Percentiles rank a stretch among this genome's conserved stretches.
Evolutionary conservation across 1,140 invertebrate species (phyloP).

Genomic region (Mesaphorura yosii): DNA sequence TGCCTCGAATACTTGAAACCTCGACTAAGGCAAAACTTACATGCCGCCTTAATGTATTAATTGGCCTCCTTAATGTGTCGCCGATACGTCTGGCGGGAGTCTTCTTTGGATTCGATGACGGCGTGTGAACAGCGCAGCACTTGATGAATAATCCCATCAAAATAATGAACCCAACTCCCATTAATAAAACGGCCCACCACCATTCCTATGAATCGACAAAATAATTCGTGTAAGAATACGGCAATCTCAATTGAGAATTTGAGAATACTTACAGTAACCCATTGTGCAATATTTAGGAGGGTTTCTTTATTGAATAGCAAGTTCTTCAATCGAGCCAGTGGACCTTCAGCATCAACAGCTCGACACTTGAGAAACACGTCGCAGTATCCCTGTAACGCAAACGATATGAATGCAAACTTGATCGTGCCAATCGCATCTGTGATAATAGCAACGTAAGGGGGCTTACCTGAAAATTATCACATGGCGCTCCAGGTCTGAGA

Average conservation of each 20-base stretch:
- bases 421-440: too few species aligned
- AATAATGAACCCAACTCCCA: slow-evolving; percentile 79
- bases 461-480: slow-evolving; percentile 88
- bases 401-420: neutral
- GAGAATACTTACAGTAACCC: slow-evolving; percentile 52
- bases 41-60: slow-evolving; percentile 77
- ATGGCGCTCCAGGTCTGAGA: slow-evolving; percentile 84
- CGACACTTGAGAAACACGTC: slow-evolving; percentile 96
- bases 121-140: slow-evolving; percentile 97
- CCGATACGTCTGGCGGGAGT: slow-evolving; percentile 70
- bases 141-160: slow-evolving; percentile 99
- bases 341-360: slow-evolving; percentile 94
- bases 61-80: slow-evolving; percentile 74
- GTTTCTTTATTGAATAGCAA: slow-evolving; percentile 86
- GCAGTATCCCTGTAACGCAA: slow-evolving; percentile 69
- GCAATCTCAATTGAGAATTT: neutral
- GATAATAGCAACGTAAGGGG: neutral
- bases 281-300: slow-evolving; percentile 68
- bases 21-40: slow-evolving; percentile 36
- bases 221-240: neutral
- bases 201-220: slow-evolving; percentile 51
- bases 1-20: neutral
- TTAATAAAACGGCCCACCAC: slow-evolving; percentile 93
- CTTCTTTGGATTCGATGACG: slow-evolving; percentile 90
- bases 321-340: slow-evolving; percentile 90